Conservation (phyloP, 2,113 vertebrate genomes). For the Lathamus discolor region DNA sequence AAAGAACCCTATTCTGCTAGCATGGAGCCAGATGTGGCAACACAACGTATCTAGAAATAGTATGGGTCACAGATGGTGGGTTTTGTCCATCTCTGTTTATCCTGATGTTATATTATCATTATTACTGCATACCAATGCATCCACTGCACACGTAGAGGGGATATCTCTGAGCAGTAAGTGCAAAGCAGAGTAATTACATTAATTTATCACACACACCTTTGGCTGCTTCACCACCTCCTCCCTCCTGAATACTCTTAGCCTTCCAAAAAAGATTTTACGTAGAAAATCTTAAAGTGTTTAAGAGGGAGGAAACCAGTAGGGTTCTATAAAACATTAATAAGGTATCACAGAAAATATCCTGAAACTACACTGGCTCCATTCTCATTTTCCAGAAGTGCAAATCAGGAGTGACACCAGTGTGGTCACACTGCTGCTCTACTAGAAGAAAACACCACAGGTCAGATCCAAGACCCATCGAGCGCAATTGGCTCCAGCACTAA, state of each 20-base stretch:
- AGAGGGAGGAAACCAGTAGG: neutral
- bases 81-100: neutral
- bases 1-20: neutral
- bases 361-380: neutral
- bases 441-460: neutral
- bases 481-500: neutral
- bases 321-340: constrained; percentile 10
- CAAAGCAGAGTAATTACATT: constrained; percentile 4
- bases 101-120: neutral
- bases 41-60: neutral
- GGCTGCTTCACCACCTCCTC: neutral
- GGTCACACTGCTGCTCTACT: neutral
- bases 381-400: neutral
- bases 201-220: constrained; percentile 10
- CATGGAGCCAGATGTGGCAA: neutral
- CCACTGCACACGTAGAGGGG: neutral
- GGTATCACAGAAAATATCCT: neutral
- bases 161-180: neutral
- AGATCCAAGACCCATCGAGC: neutral
- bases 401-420: neutral
- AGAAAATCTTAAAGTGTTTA: neutral
- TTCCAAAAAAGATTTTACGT: neutral
- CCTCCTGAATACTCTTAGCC: neutral
- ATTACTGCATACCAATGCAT: neutral
- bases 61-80: constrained; percentile 12